Evolutionary conservation across 2,113 vertebrate species (phyloP).

Genomic region (Patagioenas fasciata): DNA sequence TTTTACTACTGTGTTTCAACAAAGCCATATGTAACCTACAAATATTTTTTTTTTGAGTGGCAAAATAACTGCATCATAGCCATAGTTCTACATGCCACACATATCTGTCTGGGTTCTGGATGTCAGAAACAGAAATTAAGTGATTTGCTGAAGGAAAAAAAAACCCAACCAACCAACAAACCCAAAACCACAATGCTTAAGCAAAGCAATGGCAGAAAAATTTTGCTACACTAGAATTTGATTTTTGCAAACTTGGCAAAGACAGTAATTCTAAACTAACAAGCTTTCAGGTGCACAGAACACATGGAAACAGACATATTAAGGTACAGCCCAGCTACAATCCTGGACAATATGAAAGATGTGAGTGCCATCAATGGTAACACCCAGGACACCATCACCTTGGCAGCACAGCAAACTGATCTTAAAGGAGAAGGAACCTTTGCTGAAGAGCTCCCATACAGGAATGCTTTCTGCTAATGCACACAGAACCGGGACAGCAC

Average conservation of each 20-base stretch:
- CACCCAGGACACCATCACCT: background rate
- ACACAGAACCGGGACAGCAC: background rate
- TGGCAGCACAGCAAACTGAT: background rate
- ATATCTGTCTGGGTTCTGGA: background rate
- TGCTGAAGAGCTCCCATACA: accelerated
- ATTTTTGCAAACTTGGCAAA: background rate
- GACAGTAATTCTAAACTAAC: background rate
- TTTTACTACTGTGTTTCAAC: background rate
- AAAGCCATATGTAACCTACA: background rate
- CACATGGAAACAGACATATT: background rate
- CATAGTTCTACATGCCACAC: background rate
- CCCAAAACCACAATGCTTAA: background rate
- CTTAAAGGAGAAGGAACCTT: background rate
- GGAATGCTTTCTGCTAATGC: background rate
- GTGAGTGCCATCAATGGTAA: background rate
- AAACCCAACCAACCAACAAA: no score
- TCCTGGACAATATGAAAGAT: background rate
- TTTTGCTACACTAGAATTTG: background rate
- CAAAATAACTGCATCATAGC: background rate
- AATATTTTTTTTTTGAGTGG: background rate
- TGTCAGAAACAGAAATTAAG: background rate
- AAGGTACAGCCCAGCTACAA: background rate
- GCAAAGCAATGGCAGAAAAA: background rate
- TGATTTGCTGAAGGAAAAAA: background rate
- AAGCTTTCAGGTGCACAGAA: background rate